Conservation (phyloP, 1,140 invertebrate genomes). For the Atta cephalotes region DNA sequence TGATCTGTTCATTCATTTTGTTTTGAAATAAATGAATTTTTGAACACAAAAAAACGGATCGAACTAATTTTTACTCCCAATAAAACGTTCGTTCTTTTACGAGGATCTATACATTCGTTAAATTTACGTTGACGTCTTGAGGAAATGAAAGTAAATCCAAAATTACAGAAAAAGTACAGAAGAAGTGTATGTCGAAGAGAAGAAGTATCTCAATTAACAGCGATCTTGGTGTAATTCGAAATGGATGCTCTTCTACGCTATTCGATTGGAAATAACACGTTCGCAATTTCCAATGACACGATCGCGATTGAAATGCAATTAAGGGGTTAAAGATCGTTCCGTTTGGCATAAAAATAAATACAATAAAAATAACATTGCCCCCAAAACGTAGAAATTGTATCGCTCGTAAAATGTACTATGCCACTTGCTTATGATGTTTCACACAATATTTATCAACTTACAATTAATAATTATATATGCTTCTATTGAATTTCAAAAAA, state of each 20-base stretch:
- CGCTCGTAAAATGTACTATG: neutral
- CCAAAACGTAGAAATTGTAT: neutral
- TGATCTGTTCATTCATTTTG: too few relatives aligned
- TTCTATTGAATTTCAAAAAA: neutral
- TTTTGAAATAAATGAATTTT: too few relatives aligned
- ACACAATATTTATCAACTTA: neutral
- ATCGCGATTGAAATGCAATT: constrained; percentile 44
- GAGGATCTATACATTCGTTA: neutral
- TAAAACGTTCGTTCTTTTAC: neutral
- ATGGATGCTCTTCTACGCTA: neutral
- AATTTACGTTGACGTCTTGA: neutral
- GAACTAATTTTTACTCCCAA: too few relatives aligned
- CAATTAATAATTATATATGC: neutral
- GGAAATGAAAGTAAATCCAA: neutral
- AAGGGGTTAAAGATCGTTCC: constrained; percentile 22
- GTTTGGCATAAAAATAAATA: neutral
- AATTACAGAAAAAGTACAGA: neutral
- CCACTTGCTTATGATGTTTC: neutral
- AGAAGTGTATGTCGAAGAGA: neutral
- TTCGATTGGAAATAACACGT: constrained; percentile 11
- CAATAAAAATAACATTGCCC: constrained; percentile 17
- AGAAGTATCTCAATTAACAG: constrained; percentile 7
- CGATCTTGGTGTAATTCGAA: constrained; percentile 22
- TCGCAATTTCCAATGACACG: constrained; percentile 27
- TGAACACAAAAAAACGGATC: too few relatives aligned